Evolutionary conservation across 2,888 invertebrate species (phyloP).

Genomic region (Amiota minor): DNA sequence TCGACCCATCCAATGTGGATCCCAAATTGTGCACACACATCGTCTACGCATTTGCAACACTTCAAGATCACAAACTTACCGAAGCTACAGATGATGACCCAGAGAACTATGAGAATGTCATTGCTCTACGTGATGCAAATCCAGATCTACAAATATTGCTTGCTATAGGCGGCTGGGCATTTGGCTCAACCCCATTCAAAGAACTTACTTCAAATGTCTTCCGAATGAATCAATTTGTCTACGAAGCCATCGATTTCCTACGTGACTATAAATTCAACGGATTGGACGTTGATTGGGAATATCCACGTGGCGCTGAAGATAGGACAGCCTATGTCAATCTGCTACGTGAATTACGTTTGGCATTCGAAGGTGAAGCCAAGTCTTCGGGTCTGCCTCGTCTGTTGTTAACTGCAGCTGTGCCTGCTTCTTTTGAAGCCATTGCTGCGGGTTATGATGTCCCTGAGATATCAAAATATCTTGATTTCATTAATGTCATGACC

Average conservation of each 20-base stretch:
- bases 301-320: constrained; percentile 91
- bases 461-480: constrained; percentile 93
- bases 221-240: constrained; percentile 96
- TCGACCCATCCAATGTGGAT: constrained; percentile 91
- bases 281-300: constrained; percentile 95
- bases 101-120: constrained; percentile 89
- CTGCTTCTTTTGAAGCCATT: constrained; percentile 93
- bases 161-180: constrained; percentile 96
- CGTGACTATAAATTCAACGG: constrained; percentile 94
- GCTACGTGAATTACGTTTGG: constrained; percentile 86
- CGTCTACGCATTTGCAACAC: constrained; percentile 94
- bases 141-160: constrained; percentile 88
- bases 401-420: constrained; percentile 89
- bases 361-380: constrained; percentile 94
- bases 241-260: constrained; percentile 93
- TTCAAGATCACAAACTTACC: constrained; percentile 87
- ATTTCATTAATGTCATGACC: constrained; percentile 95
- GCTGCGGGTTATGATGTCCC: constrained; percentile 95
- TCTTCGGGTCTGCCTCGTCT: constrained; percentile 87
- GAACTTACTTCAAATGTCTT: constrained; percentile 92
- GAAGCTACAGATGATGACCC: constrained; percentile 87
- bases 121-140: constrained; percentile 89
- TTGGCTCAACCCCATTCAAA: constrained; percentile 95
- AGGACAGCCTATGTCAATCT: constrained; percentile 88
- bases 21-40: constrained; percentile 93